Evolutionary conservation across 2,888 invertebrate species (phyloP).

Genomic region (Lacanobia wlatinum): DNA sequence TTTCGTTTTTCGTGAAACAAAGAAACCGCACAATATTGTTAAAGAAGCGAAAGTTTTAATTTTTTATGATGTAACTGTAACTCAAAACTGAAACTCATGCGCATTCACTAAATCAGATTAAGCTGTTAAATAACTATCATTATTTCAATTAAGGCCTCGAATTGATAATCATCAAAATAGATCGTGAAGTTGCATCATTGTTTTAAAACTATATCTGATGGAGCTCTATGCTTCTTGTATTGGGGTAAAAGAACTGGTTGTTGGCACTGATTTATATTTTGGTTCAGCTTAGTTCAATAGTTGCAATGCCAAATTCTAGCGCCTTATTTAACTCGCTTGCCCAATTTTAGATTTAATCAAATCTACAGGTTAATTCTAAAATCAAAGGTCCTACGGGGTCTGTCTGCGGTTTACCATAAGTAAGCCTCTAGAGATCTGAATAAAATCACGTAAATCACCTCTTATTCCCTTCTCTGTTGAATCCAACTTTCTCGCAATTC

Average conservation of each 20-base stretch:
- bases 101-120: slow-evolving; percentile 64
- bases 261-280: slow-evolving; percentile 53
- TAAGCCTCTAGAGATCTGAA: neutral
- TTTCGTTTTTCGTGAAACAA: too few relatives aligned
- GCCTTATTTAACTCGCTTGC: neutral
- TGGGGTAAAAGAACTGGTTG: slow-evolving; percentile 58
- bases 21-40: slow-evolving; percentile 34
- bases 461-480: neutral
- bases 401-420: neutral
- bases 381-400: too few relatives aligned
- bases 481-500: neutral
- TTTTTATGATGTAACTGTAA: slow-evolving; percentile 69
- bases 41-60: slow-evolving; percentile 64
- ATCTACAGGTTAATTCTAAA: neutral
- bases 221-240: slow-evolving; percentile 33
- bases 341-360: slow-evolving; percentile 4
- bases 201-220: slow-evolving; percentile 43
- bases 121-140: slow-evolving; percentile 72
- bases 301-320: slow-evolving; percentile 20
- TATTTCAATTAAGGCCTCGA: slow-evolving; percentile 71
- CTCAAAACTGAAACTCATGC: slow-evolving; percentile 68
- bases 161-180: slow-evolving; percentile 67
- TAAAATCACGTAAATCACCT: neutral
- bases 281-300: slow-evolving; percentile 22
- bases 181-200: slow-evolving; percentile 62